Evolutionary conservation across 1,140 invertebrate species (phyloP), one percentile per base, ranked within the genome.

Genomic region (Hycleus cichorii): DNA sequence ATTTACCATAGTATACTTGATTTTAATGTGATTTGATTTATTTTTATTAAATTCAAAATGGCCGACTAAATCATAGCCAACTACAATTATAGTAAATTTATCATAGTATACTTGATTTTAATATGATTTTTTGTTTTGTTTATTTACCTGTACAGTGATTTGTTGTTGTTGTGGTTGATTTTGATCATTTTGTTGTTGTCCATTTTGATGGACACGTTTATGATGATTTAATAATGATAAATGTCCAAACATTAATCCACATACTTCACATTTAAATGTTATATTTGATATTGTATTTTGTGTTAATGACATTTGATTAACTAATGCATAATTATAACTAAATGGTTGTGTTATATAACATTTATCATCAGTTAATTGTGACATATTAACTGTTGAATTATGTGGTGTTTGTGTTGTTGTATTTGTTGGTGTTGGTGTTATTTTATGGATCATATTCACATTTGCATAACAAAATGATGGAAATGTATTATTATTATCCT

Each of bases 201-300:
- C 18, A 56, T 79, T 76, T 62, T 82, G 82, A 69, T 89, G 87
- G 65, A 89, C 86, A 53, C 87, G 80, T 75, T 91, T 91, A 69
- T 91, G 89, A 66, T 89, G 85, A 74, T 88, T 90, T 0, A 91
- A 72, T 44, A 90, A 69, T 25, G 85, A 83, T 55, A 90, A 76
- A 69, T 91, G 88, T 2, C 83, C 83, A 71, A 91, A 91, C 75
- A 89, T 88, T 38, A 90, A 73, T 26, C 88, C 88, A 69, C 89
- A 91, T 3, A 90, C 84, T 74, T 91, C 89, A 73, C 89, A 91
- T 74, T 91, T 91, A 70, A 89, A 90, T 57, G 87, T 89, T 10
- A 89, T 88, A 65, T 87, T 86, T 12, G 83, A 86, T 64, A 89
- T 88, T 46, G 87, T 80, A 65, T 84, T 85, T 65, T 80, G 79